These are phyloP conservation scores for Mycteria americana DNA, from an alignment of 2,797 vertebrate genomes.

Conservation along the genomic window DNA sequence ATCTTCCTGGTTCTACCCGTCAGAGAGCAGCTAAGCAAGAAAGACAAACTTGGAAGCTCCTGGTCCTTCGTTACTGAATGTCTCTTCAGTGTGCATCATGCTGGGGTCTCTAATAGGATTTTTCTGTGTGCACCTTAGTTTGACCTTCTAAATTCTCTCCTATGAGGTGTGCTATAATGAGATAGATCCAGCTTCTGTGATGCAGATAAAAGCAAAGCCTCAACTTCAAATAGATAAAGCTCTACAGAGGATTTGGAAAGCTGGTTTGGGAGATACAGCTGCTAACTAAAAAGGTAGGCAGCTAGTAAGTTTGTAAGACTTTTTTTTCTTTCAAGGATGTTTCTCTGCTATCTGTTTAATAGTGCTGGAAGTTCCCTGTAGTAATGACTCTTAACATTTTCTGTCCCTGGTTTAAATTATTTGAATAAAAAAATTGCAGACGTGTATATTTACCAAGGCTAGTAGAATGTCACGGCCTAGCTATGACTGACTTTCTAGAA, in stretches of 20 bases:
- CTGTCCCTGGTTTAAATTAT: background rate
- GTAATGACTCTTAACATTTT: background rate
- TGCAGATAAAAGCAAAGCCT: background rate
- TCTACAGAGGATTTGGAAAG: background rate
- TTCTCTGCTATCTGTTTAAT: background rate
- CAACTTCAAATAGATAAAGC: background rate
- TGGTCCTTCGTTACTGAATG: background rate
- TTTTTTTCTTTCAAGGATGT: background rate
- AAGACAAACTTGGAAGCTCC: background rate
- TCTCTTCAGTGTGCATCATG: background rate
- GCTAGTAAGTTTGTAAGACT: background rate
- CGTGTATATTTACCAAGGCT: background rate
- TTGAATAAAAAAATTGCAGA: background rate
- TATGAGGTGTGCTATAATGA: background rate
- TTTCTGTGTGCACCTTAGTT: constrained; percentile 6
- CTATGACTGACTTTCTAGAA: background rate
- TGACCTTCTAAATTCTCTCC: background rate
- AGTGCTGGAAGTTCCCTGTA: background rate
- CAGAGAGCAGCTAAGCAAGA: background rate
- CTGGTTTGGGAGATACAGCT: background rate
- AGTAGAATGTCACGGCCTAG: background rate
- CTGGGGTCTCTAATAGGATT: constrained; percentile 59
- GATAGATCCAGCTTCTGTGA: background rate
- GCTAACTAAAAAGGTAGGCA: background rate
- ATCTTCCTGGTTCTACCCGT: background rate